Evolutionary conservation across 2,113 vertebrate genomes (phyloP), one percentile per base, ranked within the genome.

Genomic region (Hyla sarda): DNA sequence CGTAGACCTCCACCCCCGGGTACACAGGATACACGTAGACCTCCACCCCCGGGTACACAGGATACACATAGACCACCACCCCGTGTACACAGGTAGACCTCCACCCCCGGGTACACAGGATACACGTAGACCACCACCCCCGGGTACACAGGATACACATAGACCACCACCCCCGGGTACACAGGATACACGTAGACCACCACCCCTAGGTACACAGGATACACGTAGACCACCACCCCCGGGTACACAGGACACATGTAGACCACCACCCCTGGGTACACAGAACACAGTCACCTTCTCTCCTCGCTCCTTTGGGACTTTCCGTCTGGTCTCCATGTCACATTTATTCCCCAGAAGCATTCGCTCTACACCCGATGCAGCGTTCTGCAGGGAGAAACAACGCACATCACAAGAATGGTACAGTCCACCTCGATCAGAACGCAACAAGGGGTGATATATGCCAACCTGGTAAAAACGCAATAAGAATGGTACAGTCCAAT

Each of bases 291-390:
- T 92, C 69, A 98, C 97, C 96, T 97, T 96, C 62, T 96, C 94
- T 0, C 96, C 97, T 0, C 89, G 94, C 47, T 98, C 96, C 88
- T 90, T 94, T 77, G 93, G 93, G 83, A 98, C 96, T 84, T 97
- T 97, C 60, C 97, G 92, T 88, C 96, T 96, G 41, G 90, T 87
- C 87, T 97, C 97, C 87, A 98, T 97, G 93, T 98, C 97, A 19
- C 97, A 97, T 88, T 98, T 98, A 91, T 98, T 98, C 7, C 96
- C 97, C 25, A 98, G 92, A 78, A 98, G 92, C 91, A 98, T 97
- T 45, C 91, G 94, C 89, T 95, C 96, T 77, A 98, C 97, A 0
- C 96, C 97, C 0, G 94, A 93, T 0, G 96, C 96, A 32, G 97
- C 97, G 58, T 98, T 97, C 97, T 98, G 93, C 54, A 34, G 89